Evolutionary conservation across 23 tunicate genomes (phyloP).

Genomic region (Halocynthia aurantium): DNA sequence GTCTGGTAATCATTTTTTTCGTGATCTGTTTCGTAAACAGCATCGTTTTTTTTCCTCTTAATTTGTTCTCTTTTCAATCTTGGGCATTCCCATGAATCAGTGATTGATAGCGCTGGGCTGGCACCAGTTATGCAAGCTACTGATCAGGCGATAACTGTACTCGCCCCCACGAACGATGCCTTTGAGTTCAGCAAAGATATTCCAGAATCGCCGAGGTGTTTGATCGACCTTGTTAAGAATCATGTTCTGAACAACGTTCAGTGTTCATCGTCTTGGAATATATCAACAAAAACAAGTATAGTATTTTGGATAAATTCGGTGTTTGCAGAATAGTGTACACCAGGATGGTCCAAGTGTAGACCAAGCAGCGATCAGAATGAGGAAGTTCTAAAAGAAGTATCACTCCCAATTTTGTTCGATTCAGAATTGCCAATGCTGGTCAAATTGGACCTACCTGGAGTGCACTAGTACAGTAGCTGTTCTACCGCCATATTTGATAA

Average conservation of each 20-base stretch:
- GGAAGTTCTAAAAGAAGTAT: no score
- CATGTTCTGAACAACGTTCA: constrained; percentile 20
- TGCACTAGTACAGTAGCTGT: no score
- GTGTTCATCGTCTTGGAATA: constrained; percentile 23
- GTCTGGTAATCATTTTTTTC: constrained; percentile 10
- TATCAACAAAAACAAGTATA: no score
- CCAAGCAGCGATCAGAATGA: no score
- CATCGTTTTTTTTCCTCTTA: not conserved
- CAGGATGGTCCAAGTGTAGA: no score
- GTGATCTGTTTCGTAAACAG: not conserved
- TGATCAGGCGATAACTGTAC: constrained; percentile 17
- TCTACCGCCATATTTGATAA: no score
- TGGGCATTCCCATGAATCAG: not conserved
- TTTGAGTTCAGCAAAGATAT: constrained; percentile 12
- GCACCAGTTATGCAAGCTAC: not conserved
- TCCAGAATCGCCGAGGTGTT: constrained; percentile 21
- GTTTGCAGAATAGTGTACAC: no score
- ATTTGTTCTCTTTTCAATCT: not conserved
- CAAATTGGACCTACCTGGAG: no score
- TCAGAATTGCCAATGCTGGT: no score
- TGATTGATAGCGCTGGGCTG: not conserved
- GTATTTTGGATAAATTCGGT: no score
- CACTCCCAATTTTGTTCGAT: no score
- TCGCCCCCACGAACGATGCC: constrained; percentile 61
- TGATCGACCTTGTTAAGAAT: constrained; percentile 32